Conservation (phyloP, 1,140 invertebrate species). For the Megalopta genalis region DNA sequence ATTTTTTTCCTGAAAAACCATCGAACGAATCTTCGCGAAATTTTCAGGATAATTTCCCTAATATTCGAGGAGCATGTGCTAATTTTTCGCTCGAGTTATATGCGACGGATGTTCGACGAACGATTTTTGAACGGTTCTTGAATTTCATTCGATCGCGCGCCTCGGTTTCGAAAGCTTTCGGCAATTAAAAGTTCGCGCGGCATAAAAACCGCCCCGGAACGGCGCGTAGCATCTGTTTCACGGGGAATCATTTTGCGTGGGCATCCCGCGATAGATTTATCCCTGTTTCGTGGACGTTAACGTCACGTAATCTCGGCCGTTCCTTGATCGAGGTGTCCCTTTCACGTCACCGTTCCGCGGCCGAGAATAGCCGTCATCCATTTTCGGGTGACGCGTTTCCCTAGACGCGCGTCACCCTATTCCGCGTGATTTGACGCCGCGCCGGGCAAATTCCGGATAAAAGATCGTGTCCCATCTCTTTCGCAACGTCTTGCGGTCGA, state of each 20-base stretch:
- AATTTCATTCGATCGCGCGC: no score
- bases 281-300: neutral
- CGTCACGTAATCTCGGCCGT: neutral
- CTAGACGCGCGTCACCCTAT: no score
- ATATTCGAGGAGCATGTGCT: no score
- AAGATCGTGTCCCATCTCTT: neutral
- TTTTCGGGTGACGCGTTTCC: constrained; percentile 1
- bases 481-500: neutral
- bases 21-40: no score
- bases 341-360: neutral
- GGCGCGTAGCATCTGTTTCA: neutral
- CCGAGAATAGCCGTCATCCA: neutral
- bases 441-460: neutral
- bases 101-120: no score
- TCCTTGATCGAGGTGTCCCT: neutral
- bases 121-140: no score
- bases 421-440: neutral
- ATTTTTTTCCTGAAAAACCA: no score
- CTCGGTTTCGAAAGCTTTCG: no score
- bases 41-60: no score
- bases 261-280: neutral
- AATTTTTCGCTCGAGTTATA: no score
- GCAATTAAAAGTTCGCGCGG: no score
- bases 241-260: neutral
- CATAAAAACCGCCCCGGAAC: no score